Evolutionary conservation across 2,113 vertebrate genomes (phyloP), one percentile per base, ranked within the genome.

Genomic region (Pterocles burchelli): DNA sequence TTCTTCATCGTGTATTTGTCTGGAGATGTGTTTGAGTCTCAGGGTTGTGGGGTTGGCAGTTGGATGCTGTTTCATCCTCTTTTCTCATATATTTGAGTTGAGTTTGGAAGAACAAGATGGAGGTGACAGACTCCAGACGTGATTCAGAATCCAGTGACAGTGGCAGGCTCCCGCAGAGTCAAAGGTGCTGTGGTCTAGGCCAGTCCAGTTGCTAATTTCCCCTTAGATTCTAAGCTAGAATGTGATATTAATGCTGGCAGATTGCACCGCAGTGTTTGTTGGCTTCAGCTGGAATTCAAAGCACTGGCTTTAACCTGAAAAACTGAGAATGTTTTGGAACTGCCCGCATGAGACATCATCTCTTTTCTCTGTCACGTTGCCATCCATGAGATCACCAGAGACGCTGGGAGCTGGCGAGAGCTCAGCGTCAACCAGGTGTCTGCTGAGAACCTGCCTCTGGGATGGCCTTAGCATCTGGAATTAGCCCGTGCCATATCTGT

Each of bases 361-460:
- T 43, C 67, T 68, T 66, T 52, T 33, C 65, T 68, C 59, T 82
- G 62, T 76, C 70, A 29, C 54, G 1, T 3, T 93, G 90, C 79
- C 71, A 68, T 80, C 61, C 48, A 9, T 48, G 85, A 92, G 88
- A 57, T 86, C 88, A 83, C 41, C 62, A 62, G 75, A 52, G 28
- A 20, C 3, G 0, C n/a, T 85, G 24, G 0, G 5, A 36, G 46
- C 67, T 90, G 80, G 67, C 7, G 3, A 85, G 43, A 0, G 1
- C 62, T 73, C 71, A 2, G 6, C 14, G 0, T 43, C 49, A 75
- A 18, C 52, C 48, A 73, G 57, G 24, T 79, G 18, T 68, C 33
- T 77, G 28, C 68, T 62, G 67, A 73, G 75, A 85, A 13, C 31
- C 68, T 75, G 16, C 36, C 26, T 43, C 48, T 33, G 3, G 5